Evolutionary conservation across 1,140 invertebrate genomes (phyloP), one percentile per base, ranked within the genome.

Genomic region (Grapholita molesta): DNA sequence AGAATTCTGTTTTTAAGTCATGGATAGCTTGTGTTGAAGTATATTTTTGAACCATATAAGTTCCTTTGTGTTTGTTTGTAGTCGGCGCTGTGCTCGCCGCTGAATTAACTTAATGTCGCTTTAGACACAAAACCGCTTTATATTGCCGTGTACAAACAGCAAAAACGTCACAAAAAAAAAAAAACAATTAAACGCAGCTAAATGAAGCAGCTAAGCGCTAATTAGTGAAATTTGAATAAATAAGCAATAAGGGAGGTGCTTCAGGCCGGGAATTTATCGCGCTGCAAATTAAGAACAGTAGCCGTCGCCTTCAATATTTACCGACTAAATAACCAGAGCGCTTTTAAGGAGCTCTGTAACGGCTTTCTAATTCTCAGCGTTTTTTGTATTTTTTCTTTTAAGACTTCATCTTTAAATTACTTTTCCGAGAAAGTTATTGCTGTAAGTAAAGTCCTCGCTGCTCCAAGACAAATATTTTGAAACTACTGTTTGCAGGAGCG

Each of bases 211-310:
- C 48, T 64, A 42, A 30, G 57, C 15, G 66, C 55, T 68, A 71
- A 71, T 71, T 71, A 55, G 66, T 11, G n/a, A 57, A 68, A 71
- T 71, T 71, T 71, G 66, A 71, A 71, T 71, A 71, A 71, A 71
- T 66, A 71, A 68, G 67, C 70, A 71, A 71, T 71, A 71, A 71
- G 48, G 48, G 55, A n/a, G 55, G 12, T 8, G 24, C 30, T 28
- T 25, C 15, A n/a, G n/a, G 11, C 9, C 55, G 23, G 55, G 24
- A 61, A 61, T 61, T 28, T 28, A 30, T 28, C n/a, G 55, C 55
- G 55, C 24, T 25, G 25, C 55, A 30, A 61, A 61, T 61, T 61
- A 61, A 57, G 24, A 57, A 25, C 53, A 57, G 23, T 61, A n/a
- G n/a, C n/a, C 18, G 9, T 11, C 55, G 55, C 24, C 55, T 61